Evolutionary conservation across 2,888 invertebrate species (phyloP), one percentile per base, ranked within the genome.

Genomic region (Andrena haemorrhoa): DNA sequence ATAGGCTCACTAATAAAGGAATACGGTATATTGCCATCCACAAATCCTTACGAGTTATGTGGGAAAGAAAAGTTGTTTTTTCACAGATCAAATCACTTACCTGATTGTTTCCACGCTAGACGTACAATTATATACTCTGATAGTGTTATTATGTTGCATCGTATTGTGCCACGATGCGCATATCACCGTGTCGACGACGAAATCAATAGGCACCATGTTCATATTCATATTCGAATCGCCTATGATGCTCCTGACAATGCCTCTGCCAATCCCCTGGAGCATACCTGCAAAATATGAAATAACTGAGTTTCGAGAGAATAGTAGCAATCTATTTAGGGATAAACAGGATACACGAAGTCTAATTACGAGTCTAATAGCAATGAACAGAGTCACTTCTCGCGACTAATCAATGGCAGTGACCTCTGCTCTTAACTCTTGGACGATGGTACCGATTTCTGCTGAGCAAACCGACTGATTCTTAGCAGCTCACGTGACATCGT

Each of bases 181-280:
- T 75, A 99, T 97, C 92, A 98, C 95, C 47, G 97, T 96, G 94
- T 98, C 98, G 72, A 98, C 97, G 0, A 98, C 98, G 91, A 97
- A 95, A 93, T 99, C 99, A 0, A 99, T 98, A 0, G 99, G 99
- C 35, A 99, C 97, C 72, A 98, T 95, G 93, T 99, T 98, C 69
- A 98, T 97, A 5, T 96, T 96, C 60, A 96, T 95, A 47, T 96
- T 94, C 83, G 96, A 95, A 72, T 97, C 95, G 81, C 97, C 98
- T 70, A 97, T 95, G 93, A 98, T 97, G 56, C 95, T 95, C 53
- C 98, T 96, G 84, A 98, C 96, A 0, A 98, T 97, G 0, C 98
- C 98, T 47, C 97, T 95, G 1, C 96, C 97, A 16, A 97, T 96
- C 26, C 97, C 97, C 71, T 98, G 96, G 94, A 97, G 96, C 88